Conservation (phyloP, 1,140 invertebrate species). For the Apis mellifera region Amel_HAv3.1 CM009942.2:9049501-9050000, state of each 20-base stretch:
- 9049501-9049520: conserved; percentile 13
- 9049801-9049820: background rate
- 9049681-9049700: conserved; percentile 6
- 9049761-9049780: background rate
- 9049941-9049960: conserved; percentile 39
- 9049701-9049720: background rate
- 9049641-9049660: background rate
- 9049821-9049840: background rate
- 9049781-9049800: background rate
- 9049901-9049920: background rate
- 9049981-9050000: background rate
- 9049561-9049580: background rate
- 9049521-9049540: background rate
- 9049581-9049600: background rate
- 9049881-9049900: background rate
- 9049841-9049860: too few relatives aligned
- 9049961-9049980: conserved; percentile 20
- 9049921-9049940: conserved; percentile 11
- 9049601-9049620: conserved; percentile 32
- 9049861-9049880: too few relatives aligned
- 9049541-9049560: conserved; percentile 14
- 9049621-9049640: background rate
- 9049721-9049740: conserved; percentile 7
- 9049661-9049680: background rate
- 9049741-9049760: background rate